Evolutionary conservation across 92 coral and sea anemone species (phyloP), one percentile per base, ranked within the genome.

Genomic region (Bergia sp.): DNA sequence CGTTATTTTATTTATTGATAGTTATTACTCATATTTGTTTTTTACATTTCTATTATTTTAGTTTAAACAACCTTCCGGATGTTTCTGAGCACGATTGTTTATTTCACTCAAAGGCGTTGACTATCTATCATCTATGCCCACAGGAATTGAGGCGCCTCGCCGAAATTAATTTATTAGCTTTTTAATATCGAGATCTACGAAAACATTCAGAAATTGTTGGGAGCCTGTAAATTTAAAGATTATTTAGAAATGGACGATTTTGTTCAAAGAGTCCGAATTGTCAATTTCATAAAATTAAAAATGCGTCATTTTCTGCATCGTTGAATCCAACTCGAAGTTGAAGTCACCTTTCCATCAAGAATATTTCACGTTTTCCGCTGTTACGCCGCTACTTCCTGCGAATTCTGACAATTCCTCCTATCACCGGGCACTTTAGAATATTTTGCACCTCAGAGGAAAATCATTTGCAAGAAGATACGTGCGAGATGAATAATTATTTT

Each of bases 401-500:
- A 76, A 7, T 76, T 39, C 45, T 37, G 77, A 73, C 77, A 11
- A 38, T 36, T 36, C 16, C 37, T 1, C 10, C 66, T 76, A 41
- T 76, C 77, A 38, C n/a, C 18, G 77, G 80, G 45, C 20, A 9
- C 9, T 76, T 15, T 15, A 37, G 12, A 84, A 13, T 45, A 29
- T 44, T 84, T 84, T 71, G 13, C 43, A 65, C 20, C 42, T 5
- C 47, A 66, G 38, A 12, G 58, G 67, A 47, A 69, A 47, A 15
- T 45, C 40, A 44, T 39, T 83, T 6, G 42, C 18, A 82, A 82
- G 23, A 64, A 67, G 29, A 9, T 65, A 36, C 50, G 80, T 71
- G 75, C 65, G 39, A 72, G 38, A 44, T 43, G 79, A 84, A 72
- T 50, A 84, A 84, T 84, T 84, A 84, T 71, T 45, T 84, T 11